phyloP scores from a whole-genome alignment of 2,113 vertebrate species.

The Aphyosemion australe region DNA sequence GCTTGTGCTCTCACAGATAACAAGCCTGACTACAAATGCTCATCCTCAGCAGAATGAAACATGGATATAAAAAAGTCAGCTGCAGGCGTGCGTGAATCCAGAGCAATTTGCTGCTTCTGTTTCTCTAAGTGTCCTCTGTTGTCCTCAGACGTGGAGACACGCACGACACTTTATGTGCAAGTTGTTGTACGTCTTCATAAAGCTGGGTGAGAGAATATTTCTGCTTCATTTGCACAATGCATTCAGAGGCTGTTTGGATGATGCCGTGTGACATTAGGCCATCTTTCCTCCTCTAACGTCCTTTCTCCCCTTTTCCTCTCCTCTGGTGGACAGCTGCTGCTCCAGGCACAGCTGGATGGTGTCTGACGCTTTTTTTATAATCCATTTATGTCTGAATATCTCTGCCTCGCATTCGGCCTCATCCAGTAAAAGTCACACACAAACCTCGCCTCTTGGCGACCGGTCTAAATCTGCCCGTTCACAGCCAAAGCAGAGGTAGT shows the following conservation, averaged over 20 bases:
- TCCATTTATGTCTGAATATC: conserved; percentile 60
- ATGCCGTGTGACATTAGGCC: conserved; percentile 49
- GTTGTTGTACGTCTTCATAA: conserved; percentile 20
- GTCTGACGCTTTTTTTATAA: conserved; percentile 55
- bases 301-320: conserved; percentile 33
- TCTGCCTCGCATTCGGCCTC: conserved; percentile 40
- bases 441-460: conserved; percentile 41
- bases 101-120: conserved; percentile 33
- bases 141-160: conserved; percentile 11
- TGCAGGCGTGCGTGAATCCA: conserved; percentile 26
- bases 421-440: conserved; percentile 53
- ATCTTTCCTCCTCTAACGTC: conserved; percentile 30
- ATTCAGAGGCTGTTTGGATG: conserved; percentile 47
- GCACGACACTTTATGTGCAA: conserved; percentile 4
- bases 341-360: conserved; percentile 69
- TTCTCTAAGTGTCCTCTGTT: conserved; percentile 17
- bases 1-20: conserved; percentile 35
- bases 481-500: conserved; percentile 34
- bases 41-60: conserved; percentile 59
- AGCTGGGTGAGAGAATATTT: conserved; percentile 41
- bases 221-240: conserved; percentile 67
- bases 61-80: conserved; percentile 59
- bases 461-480: conserved; percentile 43
- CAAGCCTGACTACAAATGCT: conserved; percentile 40
- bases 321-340: conserved; percentile 64